Evolutionary conservation across 2,888 invertebrate genomes (phyloP).

Genomic region (Noctua pronuba): DNA sequence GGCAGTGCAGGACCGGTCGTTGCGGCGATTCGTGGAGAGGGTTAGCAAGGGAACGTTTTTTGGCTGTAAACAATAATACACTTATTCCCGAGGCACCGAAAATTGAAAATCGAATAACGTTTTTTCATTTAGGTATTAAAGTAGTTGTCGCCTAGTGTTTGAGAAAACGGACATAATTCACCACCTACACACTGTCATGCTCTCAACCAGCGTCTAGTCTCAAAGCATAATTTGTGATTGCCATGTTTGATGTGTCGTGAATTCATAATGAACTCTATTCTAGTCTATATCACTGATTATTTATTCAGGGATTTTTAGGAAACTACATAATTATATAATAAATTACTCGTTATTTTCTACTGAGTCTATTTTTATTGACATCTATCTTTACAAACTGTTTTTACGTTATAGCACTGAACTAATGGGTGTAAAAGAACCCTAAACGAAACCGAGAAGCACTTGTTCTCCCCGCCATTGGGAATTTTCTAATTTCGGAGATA

Average conservation of each 20-base stretch:
- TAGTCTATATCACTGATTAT: background rate
- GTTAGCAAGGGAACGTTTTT: background rate
- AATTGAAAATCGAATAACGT: background rate
- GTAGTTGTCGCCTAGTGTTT: background rate
- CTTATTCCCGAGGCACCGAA: background rate
- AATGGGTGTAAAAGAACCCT: background rate
- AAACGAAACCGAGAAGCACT: background rate
- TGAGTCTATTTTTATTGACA: background rate
- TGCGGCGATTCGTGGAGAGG: background rate
- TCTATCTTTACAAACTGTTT: background rate
- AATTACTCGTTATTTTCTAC: background rate
- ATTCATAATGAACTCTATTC: background rate
- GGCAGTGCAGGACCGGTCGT: background rate
- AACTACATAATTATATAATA: background rate
- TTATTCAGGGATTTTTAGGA: background rate
- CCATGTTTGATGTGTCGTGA: background rate
- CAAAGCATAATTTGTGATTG: background rate
- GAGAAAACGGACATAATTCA: background rate
- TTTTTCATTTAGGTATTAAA: background rate
- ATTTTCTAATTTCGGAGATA: background rate
- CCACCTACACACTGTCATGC: background rate
- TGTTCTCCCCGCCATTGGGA: background rate
- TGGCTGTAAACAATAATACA: background rate
- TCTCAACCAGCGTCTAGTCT: background rate
- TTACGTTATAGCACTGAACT: background rate